Percentiles rank a stretch among this genome's conserved stretches.
Evolutionary conservation across 2,113 vertebrate species (phyloP).

Genomic region (Ivindomyrus marchei): DNA sequence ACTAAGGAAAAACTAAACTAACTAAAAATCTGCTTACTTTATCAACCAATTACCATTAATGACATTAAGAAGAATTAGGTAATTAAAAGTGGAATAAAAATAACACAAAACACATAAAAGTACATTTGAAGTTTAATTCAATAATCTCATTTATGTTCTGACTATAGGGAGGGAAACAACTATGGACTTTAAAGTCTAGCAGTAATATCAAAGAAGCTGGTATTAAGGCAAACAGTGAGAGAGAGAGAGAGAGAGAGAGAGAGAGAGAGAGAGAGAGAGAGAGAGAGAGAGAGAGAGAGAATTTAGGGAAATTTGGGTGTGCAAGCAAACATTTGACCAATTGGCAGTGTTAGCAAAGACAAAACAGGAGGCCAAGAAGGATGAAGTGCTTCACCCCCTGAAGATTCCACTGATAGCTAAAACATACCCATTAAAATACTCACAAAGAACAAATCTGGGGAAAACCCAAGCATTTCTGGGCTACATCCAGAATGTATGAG

Average conservation of each 20-base stretch:
- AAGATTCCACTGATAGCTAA: constrained; percentile 47
- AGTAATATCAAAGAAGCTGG: neutral
- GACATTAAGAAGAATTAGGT: neutral
- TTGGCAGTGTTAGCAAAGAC: neutral
- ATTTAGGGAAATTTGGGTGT: neutral
- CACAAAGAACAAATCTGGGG: constrained; percentile 41
- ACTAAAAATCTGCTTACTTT: neutral
- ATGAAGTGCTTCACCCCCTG: constrained; percentile 28
- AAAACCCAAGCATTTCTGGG: constrained; percentile 48
- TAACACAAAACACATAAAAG: neutral
- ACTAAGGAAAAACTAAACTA: neutral
- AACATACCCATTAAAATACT: constrained; percentile 52
- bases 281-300: neutral
- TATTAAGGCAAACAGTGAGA: neutral
- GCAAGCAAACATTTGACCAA: neutral
- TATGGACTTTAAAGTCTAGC: neutral
- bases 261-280: neutral
- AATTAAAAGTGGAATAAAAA: neutral
- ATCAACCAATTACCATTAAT: neutral
- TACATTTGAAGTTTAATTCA: neutral
- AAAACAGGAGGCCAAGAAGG: neutral
- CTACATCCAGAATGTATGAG: constrained; percentile 42
- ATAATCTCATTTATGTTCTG: neutral
- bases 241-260: neutral
- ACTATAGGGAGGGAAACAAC: neutral